phyloP scores from a whole-genome alignment of 2,113 vertebrate species.

The Prietella phreatophila region DNA sequence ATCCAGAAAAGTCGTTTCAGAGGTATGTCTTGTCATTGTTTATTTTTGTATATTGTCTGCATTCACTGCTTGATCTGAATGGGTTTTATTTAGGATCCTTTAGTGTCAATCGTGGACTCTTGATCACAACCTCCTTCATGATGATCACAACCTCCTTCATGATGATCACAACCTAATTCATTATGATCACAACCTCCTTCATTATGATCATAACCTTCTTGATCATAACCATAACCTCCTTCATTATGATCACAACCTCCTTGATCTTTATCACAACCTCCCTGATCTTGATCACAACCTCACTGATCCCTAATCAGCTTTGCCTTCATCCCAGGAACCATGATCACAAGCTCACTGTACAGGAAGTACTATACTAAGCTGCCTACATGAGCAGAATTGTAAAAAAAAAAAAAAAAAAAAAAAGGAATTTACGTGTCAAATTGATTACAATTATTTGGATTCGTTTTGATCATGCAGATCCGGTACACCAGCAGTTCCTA shows the following conservation, averaged over 20 bases:
- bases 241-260: no score
- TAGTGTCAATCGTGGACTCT: neutral
- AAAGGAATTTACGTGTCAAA: neutral
- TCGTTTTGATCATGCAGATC: neutral
- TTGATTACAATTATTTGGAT: neutral
- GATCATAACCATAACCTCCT: no score
- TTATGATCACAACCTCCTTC: no score
- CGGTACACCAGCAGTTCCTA: neutral
- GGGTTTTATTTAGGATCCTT: neutral
- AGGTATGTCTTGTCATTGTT: neutral
- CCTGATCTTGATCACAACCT: neutral
- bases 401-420: neutral
- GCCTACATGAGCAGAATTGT: neutral
- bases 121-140: neutral
- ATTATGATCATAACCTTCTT: no score
- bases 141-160: neutral
- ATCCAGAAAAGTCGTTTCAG: neutral
- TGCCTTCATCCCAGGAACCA: neutral
- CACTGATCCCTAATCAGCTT: neutral
- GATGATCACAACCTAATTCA: no score
- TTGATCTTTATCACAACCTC: no score
- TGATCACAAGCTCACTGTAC: neutral
- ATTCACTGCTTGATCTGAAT: neutral
- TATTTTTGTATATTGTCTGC: neutral
- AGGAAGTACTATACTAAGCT: neutral